Evolutionary conservation across 2,888 invertebrate genomes (phyloP).

Genomic region (Myopa tessellatipennis): DNA sequence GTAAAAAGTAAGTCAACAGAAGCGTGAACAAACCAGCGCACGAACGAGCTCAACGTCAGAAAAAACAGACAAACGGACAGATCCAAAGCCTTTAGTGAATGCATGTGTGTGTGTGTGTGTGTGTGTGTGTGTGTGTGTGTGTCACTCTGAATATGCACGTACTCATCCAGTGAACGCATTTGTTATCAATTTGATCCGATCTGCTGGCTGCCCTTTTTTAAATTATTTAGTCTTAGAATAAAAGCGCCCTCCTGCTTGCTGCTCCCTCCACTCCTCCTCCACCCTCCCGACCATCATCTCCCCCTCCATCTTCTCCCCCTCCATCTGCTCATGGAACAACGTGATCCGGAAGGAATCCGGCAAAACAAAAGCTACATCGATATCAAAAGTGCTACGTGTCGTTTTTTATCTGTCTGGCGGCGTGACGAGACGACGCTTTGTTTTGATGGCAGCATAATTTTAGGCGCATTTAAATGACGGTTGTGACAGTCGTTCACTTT

Average conservation of each 20-base stretch:
- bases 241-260: too few species aligned
- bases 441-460: neutral
- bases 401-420: too few species aligned
- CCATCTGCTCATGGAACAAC: too few species aligned
- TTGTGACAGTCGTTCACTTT: neutral
- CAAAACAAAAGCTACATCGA: too few species aligned
- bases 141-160: neutral
- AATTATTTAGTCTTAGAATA: constrained; percentile 5
- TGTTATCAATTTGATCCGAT: constrained; percentile 27
- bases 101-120: neutral
- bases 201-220: constrained; percentile 12
- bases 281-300: too few species aligned
- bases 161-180: constrained; percentile 6
- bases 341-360: too few species aligned
- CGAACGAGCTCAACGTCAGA: neutral
- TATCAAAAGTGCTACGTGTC: too few species aligned
- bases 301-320: too few species aligned
- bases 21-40: neutral
- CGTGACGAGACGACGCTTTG: too few species aligned
- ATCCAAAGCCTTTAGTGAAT: too few species aligned
- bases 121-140: neutral
- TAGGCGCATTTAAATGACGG: neutral
- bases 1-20: neutral
- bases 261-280: too few species aligned
- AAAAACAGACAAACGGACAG: too few species aligned